These are phyloP conservation scores for Recurvirostra avosetta DNA, from an alignment of 2,113 vertebrate genomes.

Conservation along the genomic window DNA sequence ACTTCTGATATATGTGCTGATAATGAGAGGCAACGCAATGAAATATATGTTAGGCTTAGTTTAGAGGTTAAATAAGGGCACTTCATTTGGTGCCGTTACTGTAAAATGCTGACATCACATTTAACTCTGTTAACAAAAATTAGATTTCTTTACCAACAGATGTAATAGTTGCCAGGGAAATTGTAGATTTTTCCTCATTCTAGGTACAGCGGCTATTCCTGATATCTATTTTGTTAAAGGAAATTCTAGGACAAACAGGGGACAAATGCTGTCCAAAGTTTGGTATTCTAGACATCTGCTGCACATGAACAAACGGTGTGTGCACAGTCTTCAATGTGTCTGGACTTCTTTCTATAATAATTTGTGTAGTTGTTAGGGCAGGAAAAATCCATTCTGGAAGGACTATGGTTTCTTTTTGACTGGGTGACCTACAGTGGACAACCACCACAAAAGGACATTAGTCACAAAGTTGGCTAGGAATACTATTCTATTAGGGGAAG, in stretches of 20 bases:
- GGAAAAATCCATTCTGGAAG: neutral
- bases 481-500: conserved; percentile 68
- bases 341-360: neutral
- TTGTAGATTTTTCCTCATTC: neutral
- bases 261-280: neutral
- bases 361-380: neutral
- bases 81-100: neutral
- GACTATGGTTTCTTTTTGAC: conserved; percentile 7
- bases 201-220: neutral
- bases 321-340: neutral
- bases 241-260: neutral
- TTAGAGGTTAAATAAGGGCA: neutral
- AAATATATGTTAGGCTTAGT: neutral
- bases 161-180: neutral
- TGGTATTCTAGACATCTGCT: neutral
- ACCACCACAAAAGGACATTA: conserved; percentile 63
- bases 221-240: neutral
- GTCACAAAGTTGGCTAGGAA: conserved; percentile 50
- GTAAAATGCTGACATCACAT: neutral
- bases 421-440: conserved; percentile 73
- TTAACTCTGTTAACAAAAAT: neutral
- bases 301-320: neutral
- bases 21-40: neutral
- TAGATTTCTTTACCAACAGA: neutral
- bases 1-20: neutral